Evolutionary conservation across 1,140 invertebrate genomes (phyloP).

Genomic region (Cotesia vestalis): DNA sequence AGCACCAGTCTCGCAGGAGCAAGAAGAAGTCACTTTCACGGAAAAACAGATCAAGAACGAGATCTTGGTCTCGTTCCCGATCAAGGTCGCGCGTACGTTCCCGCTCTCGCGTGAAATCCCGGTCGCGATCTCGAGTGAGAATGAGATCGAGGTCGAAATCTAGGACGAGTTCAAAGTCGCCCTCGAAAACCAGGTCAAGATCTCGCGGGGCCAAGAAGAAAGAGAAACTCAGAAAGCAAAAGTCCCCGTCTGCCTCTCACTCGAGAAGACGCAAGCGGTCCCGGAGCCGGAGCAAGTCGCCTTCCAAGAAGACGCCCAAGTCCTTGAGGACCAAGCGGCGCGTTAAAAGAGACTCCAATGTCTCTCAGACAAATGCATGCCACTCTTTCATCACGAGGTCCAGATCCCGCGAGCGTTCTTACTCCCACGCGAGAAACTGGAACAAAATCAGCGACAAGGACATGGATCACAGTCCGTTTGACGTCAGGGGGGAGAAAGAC

Average conservation of each 20-base stretch:
- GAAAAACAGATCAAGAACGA: slow-evolving; percentile 44
- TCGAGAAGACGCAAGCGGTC: slow-evolving; percentile 51
- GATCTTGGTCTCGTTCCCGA: slow-evolving; percentile 33
- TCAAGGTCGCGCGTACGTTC: slow-evolving; percentile 32
- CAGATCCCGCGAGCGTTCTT: slow-evolving; percentile 52
- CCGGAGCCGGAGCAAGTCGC: slow-evolving; percentile 49
- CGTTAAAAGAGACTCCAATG: background rate
- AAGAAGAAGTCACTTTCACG: slow-evolving; percentile 44
- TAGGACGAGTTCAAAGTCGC: slow-evolving; percentile 43
- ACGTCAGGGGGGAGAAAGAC: background rate
- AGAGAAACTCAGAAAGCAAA: slow-evolving; percentile 57
- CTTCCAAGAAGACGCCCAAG: slow-evolving; percentile 42
- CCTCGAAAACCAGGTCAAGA: slow-evolving; percentile 3
- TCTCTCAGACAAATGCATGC: background rate
- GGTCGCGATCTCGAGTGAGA: slow-evolving; percentile 1
- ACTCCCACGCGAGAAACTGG: slow-evolving; percentile 56
- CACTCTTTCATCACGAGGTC: slow-evolving; percentile 46
- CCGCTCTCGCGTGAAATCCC: background rate
- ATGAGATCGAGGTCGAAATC: slow-evolving; percentile 51
- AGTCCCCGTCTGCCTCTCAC: slow-evolving; percentile 49
- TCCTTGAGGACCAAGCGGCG: slow-evolving; percentile 54
- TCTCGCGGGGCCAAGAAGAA: slow-evolving; percentile 51
- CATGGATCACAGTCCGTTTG: slow-evolving; percentile 39
- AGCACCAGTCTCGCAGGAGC: slow-evolving; percentile 46
- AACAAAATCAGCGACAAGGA: slow-evolving; percentile 53